Percentiles rank a stretch among this genome's conserved stretches.
Conservation (phyloP, 2,113 vertebrate genomes). For the Petromus typicus region DNA sequence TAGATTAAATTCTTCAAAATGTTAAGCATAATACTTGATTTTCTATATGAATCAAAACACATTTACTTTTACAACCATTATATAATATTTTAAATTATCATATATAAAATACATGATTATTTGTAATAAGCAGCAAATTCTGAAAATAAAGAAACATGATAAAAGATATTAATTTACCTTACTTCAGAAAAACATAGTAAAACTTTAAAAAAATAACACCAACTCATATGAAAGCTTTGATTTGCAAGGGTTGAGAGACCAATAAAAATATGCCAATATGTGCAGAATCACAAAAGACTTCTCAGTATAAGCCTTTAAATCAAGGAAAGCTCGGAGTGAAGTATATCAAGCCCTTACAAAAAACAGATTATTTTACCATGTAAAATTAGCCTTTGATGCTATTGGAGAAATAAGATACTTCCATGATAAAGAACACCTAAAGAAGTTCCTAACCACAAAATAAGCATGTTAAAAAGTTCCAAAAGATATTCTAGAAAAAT, state of each 20-base stretch:
- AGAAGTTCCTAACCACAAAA: too few relatives aligned
- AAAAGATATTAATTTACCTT: background rate
- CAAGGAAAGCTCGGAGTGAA: too few relatives aligned
- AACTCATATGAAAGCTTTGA: background rate
- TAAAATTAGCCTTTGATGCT: too few relatives aligned
- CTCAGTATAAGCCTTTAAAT: background rate
- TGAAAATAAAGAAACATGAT: background rate
- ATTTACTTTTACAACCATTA: background rate
- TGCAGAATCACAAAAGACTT: too few relatives aligned
- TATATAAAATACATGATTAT: background rate
- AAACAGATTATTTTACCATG: too few relatives aligned
- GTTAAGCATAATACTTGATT: background rate
- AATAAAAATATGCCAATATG: background rate
- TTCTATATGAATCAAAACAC: background rate
- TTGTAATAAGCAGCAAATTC: background rate
- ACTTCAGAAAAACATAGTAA: background rate
- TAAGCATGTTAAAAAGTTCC: background rate
- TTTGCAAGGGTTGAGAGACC: background rate
- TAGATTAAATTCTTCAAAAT: background rate
- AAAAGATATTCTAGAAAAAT: background rate
- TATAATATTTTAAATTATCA: background rate
- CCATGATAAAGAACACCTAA: too few relatives aligned
- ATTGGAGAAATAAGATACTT: too few relatives aligned
- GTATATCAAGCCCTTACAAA: too few relatives aligned
- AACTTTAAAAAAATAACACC: background rate